phyloP scores from a whole-genome alignment of 2,113 vertebrate genomes.

The Ceyx margarethae region DNA sequence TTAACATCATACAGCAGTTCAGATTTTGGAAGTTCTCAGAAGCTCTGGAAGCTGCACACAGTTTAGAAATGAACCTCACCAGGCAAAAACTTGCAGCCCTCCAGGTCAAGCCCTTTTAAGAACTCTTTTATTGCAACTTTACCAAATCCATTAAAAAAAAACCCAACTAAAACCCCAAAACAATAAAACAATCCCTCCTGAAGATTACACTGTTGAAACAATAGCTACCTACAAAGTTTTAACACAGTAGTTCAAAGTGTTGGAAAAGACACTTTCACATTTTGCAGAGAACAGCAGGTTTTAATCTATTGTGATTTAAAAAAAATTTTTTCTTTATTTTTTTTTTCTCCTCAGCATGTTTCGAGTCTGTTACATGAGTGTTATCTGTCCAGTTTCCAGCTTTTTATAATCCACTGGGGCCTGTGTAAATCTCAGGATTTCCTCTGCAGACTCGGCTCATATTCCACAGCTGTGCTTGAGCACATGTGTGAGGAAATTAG shows the following conservation, averaged over 20 bases:
- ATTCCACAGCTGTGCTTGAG: conserved; percentile 69
- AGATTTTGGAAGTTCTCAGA: conserved; percentile 32
- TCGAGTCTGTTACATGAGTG: conserved; percentile 58
- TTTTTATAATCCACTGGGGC: conserved; percentile 63
- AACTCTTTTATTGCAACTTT: conserved; percentile 34
- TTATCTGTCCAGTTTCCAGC: conserved; percentile 70
- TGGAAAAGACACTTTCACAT: conserved; percentile 61
- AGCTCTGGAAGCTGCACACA: conserved; percentile 36
- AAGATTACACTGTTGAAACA: conserved; percentile 42
- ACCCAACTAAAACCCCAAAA: neutral
- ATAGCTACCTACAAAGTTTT: conserved; percentile 44
- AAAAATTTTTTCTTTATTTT: neutral
- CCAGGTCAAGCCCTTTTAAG: conserved; percentile 29
- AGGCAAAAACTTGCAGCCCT: conserved; percentile 13
- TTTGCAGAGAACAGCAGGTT: conserved; percentile 66
- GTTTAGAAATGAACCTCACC: neutral
- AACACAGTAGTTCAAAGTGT: conserved; percentile 67
- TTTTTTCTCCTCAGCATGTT: conserved; percentile 39
- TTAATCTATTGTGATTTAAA: conserved; percentile 34
- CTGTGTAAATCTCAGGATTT: conserved; percentile 74
- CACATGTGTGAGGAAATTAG: conserved; percentile 71
- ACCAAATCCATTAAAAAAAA: conserved; percentile 11
- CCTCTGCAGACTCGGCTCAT: conserved; percentile 70
- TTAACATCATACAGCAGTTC: neutral
- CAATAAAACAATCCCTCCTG: neutral